Evolutionary conservation across 2,888 invertebrate species (phyloP), one percentile per base, ranked within the genome.

Genomic region (Caenorhabditis macrosperma): DNA sequence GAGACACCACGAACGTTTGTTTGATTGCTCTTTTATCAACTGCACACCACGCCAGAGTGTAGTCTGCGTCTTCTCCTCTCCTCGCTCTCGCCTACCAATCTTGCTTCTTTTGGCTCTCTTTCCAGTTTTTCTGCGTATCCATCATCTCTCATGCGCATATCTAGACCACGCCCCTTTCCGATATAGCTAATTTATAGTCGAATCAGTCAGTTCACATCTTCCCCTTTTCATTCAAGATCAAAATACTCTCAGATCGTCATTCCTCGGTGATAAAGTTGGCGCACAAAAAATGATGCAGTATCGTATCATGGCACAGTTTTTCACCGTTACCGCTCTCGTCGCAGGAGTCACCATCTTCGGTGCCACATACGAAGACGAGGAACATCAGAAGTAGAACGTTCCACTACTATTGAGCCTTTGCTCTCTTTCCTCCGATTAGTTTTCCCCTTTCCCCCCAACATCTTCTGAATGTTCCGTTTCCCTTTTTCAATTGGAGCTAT

Each of bases 271-370:
- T 74, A 84, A 85, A 72, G 71, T 86, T 12, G 88, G 88, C 7
- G 85, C 88, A 0, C 88, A 88, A 66, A 86, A 86, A 72, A 82
- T 82, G 79, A 88, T 88, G 88, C 87, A 87, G 82, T 86, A 80
- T 72, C 88, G 88, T 85, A 88, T 88, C 69, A 88, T 88, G 85
- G 88, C 88, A 7, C 88, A 88, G 72, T 88, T 88, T 78, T 88
- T 88, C 82, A 88, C 88, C 7, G 85, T 88, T 48, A 86, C 87
- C 26, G 87, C 87, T 1, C 74, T 88, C 26, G 88, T 88, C 22
- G 87, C 87, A 28, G 88, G 88, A 68, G 87, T 88, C 41, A 84
- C 87, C 35, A 74, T 86, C 44, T 88, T 88, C 77, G 87, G 85
- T 22, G 77, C 86, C 48, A 86, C 82, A 17, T 86, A 85, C 55